Conservation (phyloP, 1,140 invertebrate genomes). For the Diabrotica undecimpunctata region DNA sequence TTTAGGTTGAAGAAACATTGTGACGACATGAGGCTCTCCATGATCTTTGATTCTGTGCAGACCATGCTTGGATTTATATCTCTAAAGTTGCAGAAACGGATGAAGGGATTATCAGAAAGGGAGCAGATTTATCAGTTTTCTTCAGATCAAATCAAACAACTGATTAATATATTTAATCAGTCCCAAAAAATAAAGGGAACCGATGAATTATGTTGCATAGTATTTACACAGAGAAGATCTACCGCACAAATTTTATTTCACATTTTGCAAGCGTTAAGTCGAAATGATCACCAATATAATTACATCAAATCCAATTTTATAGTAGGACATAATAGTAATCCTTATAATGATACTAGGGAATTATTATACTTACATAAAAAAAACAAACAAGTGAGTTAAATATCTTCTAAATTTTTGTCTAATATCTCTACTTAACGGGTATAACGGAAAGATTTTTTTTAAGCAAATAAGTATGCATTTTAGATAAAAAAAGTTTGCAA, state of each 20-base stretch:
- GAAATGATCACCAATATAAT: constrained; percentile 48
- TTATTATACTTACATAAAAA: constrained; percentile 52
- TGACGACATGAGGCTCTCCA: constrained; percentile 45
- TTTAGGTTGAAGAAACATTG: constrained; percentile 53
- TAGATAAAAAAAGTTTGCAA: no score
- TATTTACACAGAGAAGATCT: constrained; percentile 77
- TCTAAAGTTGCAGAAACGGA: constrained; percentile 42
- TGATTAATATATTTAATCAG: constrained; percentile 45
- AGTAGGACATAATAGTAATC: constrained; percentile 60
- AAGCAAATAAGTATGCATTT: no score
- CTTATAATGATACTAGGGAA: constrained; percentile 55
- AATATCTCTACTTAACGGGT: no score
- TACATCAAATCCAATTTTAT: constrained; percentile 69
- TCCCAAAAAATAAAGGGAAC: constrained; percentile 46
- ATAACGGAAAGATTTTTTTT: no score
- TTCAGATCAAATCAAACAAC: constrained; percentile 21
- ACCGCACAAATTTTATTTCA: constrained; percentile 74
- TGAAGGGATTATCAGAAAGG: constrained; percentile 33
- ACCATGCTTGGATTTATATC: constrained; percentile 42
- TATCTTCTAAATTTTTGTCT: no score
- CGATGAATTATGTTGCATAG: constrained; percentile 66
- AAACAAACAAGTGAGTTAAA: constrained; percentile 46
- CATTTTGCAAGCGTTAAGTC: constrained; percentile 59
- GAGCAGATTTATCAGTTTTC: constrained; percentile 30
- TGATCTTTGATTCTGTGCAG: constrained; percentile 49